phyloP scores from a whole-genome alignment of 2,797 vertebrate genomes.

The Leucoraja ocellata region DNA sequence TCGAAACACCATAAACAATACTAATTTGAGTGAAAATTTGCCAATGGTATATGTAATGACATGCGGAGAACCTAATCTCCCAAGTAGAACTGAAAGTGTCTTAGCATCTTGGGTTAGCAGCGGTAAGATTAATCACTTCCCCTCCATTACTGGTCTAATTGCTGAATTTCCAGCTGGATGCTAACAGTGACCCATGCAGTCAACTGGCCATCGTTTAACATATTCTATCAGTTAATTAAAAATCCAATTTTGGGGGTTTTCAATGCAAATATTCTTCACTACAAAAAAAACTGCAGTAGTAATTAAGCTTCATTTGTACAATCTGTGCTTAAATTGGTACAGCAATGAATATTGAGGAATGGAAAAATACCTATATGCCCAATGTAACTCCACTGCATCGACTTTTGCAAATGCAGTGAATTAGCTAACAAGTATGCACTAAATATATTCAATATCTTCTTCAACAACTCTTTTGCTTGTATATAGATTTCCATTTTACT shows the following conservation, averaged over 20 bases:
- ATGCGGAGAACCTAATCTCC: not conserved
- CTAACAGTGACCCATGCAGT: not conserved
- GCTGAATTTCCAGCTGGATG: not conserved
- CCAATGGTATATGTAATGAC: not conserved
- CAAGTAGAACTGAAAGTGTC: not conserved
- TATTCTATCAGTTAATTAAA: not conserved
- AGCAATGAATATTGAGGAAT: not conserved
- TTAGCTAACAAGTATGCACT: not conserved
- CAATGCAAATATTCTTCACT: not conserved
- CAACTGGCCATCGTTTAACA: not conserved
- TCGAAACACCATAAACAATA: too few species aligned
- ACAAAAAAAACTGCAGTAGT: not conserved
- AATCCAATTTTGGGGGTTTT: conserved; percentile 11
- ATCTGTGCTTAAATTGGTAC: not conserved
- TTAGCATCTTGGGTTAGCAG: not conserved
- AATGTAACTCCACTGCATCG: not conserved
- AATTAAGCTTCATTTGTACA: not conserved
- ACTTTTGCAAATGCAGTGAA: not conserved
- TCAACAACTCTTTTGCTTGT: not conserved
- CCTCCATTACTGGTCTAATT: not conserved
- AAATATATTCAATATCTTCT: not conserved
- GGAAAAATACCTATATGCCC: not conserved
- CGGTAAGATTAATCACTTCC: not conserved
- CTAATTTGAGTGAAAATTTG: not conserved
- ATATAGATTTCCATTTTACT: not conserved